Conservation (phyloP, 2,113 vertebrate species). For the Nansenia antarctica region DNA sequence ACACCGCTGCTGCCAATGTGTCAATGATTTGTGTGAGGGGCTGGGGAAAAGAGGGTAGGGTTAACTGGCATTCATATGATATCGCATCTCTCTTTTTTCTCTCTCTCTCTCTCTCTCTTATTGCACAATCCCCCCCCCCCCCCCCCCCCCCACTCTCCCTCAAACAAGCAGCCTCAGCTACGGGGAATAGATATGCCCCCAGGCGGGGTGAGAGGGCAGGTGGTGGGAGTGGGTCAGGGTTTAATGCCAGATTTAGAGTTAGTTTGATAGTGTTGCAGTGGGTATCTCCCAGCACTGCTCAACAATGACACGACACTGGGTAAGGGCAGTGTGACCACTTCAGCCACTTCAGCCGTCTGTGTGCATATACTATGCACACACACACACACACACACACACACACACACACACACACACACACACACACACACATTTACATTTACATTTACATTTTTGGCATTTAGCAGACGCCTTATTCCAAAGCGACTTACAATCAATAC, state of each 20-base stretch:
- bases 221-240: neutral
- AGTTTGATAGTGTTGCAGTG: neutral
- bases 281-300: too few relatives aligned
- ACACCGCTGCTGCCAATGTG: neutral
- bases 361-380: too few relatives aligned
- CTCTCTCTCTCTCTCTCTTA: neutral
- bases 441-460: too few relatives aligned
- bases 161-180: neutral
- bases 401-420: conserved; percentile 2
- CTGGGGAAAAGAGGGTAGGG: neutral
- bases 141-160: neutral
- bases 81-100: neutral
- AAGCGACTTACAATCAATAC: too few relatives aligned
- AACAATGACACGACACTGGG: too few relatives aligned
- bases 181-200: neutral
- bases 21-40: neutral
- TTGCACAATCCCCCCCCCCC: neutral
- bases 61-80: neutral
- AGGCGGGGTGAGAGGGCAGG: neutral
- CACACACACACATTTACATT: neutral
- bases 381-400: neutral
- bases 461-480: too few relatives aligned
- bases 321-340: too few relatives aligned
- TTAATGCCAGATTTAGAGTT: neutral
- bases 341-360: too few relatives aligned